Base-by-base conservation (phyloP, 2,797 vertebrate genomes). In the Rallus crepitans region DNA sequence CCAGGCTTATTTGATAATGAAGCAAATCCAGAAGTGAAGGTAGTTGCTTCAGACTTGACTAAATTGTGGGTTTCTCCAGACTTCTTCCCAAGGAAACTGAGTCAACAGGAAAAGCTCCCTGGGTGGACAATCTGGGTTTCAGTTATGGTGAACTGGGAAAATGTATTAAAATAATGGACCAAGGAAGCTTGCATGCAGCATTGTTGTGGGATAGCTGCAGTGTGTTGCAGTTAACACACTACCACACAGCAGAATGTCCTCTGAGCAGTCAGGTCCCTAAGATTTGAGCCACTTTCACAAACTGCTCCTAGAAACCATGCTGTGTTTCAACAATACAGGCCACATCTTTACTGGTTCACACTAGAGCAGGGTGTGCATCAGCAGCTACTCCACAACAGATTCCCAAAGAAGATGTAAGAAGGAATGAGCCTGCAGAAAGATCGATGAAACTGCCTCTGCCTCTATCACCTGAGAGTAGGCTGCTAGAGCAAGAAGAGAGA, bases 401-500 rank as follows among this genome's bases (percentile, higher is more conserved):
- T 66, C 40, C 39, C n/a, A 42, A 59, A 73, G 59, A 87, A 89
- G n/a, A 40, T 59, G 14, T 27, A 64, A 45, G 84, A 82, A 69
- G 65, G 79, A 86, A 93, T 87, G 73, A 66, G 73, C 81, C 80
- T 2, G 3, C 19, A 64, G 30, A 83, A 94, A 90, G 72, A 91
- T 45, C 0, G 40, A 75, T 45, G 66, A 92, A 95, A 66, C 45
- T 1, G 6, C 64, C 76, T 91, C 91, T 91, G 73, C 30, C 57
- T 42, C 77, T 91, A 59, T 55, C 17, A 72, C 66, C 73, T 92
- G 72, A 95, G 18, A 69, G 16, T 35, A 94, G 80, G 33, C 42
- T 90, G 27, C 59, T 82, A 72, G 24, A 72, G 59, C 47, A 84
- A 72, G 59, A 96, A 87, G 23, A 90, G 86, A 94, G 53, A 73